Evolutionary conservation across 2,797 vertebrate genomes (phyloP), one percentile per base, ranked within the genome.

Genomic region (Hyperoplus lanceolatus): DNA sequence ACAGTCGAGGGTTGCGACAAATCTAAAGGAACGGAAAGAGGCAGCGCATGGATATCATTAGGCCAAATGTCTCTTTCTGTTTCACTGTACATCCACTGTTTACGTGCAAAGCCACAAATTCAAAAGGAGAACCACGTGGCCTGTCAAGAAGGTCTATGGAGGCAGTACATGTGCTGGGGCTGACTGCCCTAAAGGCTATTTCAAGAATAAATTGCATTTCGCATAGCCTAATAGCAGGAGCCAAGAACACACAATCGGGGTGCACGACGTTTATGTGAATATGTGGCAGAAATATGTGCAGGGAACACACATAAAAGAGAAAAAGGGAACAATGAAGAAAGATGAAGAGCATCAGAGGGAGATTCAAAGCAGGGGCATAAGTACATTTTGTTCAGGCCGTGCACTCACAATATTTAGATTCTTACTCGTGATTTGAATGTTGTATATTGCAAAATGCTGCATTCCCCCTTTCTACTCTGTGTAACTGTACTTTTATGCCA

Each of bases 1-100:
- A 81, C n/a, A 68, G 70, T 80, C n/a, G 46, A 66, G 77, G 69
- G 68, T 13, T 76, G 78, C 53, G 45, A 46, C 75, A 83, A 88
- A 89, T 88, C 79, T 75, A 80, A 77, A 77, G 82, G 86, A 88
- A 91, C 87, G 75, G 70, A 51, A 69, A 84, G 79, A 71, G 59
- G 70, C 83, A 60, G 80, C 62, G 36, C 58, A 70, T 29, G 79
- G 69, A 83, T 81, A 92, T 90, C 88, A 91, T 92, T 92, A 88
- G 84, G 80, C 71, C 85, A 83, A 91, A 87, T 71, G 86, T 89
- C 79, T 75, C 83, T 87, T 92, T 90, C 74, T 86, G 85, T 92
- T 83, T 84, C 85, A 79, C 73, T 88, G 87, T 79, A 80, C 82
- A 89, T 65, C 60, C 53, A 70, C 80, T 80, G 72, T 89, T 86